These are phyloP conservation scores for Pollachius pollachius DNA, from an alignment of 2,113 vertebrate genomes.

Conservation along the genomic window DNA sequence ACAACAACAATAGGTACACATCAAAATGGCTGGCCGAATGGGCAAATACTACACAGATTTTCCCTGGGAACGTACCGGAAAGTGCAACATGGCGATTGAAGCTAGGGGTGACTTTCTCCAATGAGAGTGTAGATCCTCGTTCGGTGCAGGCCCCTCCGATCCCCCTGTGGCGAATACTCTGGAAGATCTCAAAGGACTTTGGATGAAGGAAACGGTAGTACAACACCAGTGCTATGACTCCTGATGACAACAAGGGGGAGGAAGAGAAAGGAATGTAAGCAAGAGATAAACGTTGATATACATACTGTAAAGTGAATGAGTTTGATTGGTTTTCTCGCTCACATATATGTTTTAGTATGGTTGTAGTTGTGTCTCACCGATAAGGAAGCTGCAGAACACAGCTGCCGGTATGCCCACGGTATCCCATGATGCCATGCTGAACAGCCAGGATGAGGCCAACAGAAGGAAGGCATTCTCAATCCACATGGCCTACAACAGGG, in stretches of 20 bases:
- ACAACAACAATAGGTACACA: constrained; percentile 5
- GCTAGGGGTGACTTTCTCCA: constrained; percentile 47
- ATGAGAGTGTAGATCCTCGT: constrained; percentile 40
- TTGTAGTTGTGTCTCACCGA: constrained; percentile 68
- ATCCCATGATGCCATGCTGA: constrained; percentile 71
- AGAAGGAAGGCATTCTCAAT: constrained; percentile 78
- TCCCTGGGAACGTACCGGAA: constrained; percentile 44
- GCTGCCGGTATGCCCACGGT: constrained; percentile 68
- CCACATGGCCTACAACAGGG: constrained; percentile 59
- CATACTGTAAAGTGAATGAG: background rate
- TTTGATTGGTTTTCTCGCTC: background rate
- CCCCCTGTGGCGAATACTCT: constrained; percentile 60
- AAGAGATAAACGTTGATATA: background rate
- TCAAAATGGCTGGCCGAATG: background rate
- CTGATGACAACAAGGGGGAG: constrained; percentile 68
- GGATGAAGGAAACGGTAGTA: constrained; percentile 86
- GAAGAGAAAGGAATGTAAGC: constrained; percentile 31
- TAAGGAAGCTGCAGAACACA: constrained; percentile 75
- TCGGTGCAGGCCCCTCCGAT: constrained; percentile 35
- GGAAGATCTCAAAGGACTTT: constrained; percentile 80
- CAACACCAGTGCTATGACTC: constrained; percentile 71
- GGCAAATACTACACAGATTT: background rate
- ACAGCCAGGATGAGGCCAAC: constrained; percentile 76
- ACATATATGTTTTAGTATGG: background rate
- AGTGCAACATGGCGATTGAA: constrained; percentile 62